Conservation (phyloP, 1,140 invertebrate genomes). For the Papilio glaucus region DNA sequence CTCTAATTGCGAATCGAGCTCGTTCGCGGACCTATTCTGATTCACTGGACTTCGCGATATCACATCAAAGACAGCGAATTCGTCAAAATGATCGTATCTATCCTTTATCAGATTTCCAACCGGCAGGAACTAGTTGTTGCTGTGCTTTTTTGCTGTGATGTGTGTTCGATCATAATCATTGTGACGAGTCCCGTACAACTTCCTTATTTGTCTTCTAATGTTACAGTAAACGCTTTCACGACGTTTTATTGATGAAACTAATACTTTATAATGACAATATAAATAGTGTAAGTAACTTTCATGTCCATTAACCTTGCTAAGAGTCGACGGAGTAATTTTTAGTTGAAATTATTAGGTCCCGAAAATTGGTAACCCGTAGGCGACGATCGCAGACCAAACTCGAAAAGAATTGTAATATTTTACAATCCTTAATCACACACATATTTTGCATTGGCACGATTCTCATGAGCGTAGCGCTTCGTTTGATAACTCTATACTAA, state of each 20-base stretch:
- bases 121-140: conserved; percentile 40
- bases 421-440: too few species aligned
- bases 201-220: conserved; percentile 14
- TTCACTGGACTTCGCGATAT: conserved; percentile 36
- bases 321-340: neutral
- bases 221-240: neutral
- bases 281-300: neutral
- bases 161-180: conserved; percentile 37
- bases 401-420: too few species aligned
- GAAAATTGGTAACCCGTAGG: too few species aligned
- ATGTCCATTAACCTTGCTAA: neutral
- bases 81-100: conserved; percentile 42
- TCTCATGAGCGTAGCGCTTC: too few species aligned
- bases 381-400: too few species aligned
- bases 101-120: conserved; percentile 36
- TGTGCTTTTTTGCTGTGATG: conserved; percentile 37
- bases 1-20: conserved; percentile 56
- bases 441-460: too few species aligned
- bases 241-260: neutral
- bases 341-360: too few species aligned
- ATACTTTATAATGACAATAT: neutral
- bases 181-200: conserved; percentile 19
- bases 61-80: conserved; percentile 38
- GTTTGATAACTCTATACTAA: too few species aligned
- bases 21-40: conserved; percentile 43